Base-by-base conservation (phyloP, 2,888 invertebrate genomes). In the Hofmannophila pseudospretella region DNA sequence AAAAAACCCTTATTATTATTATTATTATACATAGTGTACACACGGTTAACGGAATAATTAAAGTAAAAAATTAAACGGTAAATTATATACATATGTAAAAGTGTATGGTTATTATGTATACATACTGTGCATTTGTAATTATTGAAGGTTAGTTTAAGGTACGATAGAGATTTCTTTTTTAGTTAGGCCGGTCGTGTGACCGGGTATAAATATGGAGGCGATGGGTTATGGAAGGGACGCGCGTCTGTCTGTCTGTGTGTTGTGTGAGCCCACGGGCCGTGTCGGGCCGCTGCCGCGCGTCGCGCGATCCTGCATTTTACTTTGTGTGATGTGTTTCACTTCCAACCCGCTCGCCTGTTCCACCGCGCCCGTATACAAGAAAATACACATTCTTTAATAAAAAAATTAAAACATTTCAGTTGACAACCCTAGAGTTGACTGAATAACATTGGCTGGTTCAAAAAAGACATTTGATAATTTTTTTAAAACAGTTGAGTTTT, bases 81-180 rank as follows among this genome's bases (percentile, higher is more conserved):
- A 59, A 51, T 56, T 72, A 71, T 78, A 78, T 76, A 80, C 68
- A 76, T 79, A 79, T 77, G 75, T 81, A 75, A 76, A 76, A 75
- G 74, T 74, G 74, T 80, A 79, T 70, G 72, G 72, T 73, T 67
- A 78, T 69, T 69, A 72, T 77, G 72, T 80, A 78, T 63, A 63
- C 58, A 67, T 61, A 62, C 60, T 81, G 81, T 81, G 82, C 84
- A 84, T 85, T 85, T 84, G 84, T 85, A 84, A 85, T 77, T 79
- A 81, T 74, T 75, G 50, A 49, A 48, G 74, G 67, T 70, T 79
- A 81, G 76, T 51, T 16, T 74, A 80, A 73, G 76, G 60, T 74
- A 69, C 61, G 54, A 70, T 79, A 80, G 78, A 76, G 69, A 74
- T 78, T 82, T 60, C 22, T 70, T 73, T 72, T 67, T 60, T 64